A percentile compares a stretch with the other conserved stretches of the same genome.
Evolutionary conservation across 2,888 invertebrate species (phyloP).

Genomic region (Pterobdella sp.): DNA sequence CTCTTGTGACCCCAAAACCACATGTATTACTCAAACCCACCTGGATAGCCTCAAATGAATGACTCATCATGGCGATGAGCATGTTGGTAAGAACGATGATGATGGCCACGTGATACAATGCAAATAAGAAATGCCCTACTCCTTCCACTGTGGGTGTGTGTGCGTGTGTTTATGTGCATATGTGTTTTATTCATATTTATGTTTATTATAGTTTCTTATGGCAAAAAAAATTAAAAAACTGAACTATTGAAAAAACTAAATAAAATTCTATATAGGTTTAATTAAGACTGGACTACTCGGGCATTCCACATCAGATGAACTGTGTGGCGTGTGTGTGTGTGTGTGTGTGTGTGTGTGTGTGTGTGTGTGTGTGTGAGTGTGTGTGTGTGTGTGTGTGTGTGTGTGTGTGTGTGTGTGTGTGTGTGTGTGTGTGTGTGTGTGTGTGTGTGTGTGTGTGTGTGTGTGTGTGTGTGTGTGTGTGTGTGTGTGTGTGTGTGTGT

Average conservation of each 20-base stretch:
- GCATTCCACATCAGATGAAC: too few relatives aligned
- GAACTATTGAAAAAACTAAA: too few relatives aligned
- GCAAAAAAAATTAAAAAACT: conserved; percentile 4
- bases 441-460: background rate
- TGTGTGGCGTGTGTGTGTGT: background rate
- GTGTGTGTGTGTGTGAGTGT: background rate
- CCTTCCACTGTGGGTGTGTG: conserved; percentile 45
- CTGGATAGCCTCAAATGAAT: conserved; percentile 64
- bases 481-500: background rate
- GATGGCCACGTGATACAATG: conserved; percentile 62
- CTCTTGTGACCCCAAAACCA: background rate
- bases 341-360: background rate
- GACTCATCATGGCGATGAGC: conserved; percentile 68
- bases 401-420: background rate
- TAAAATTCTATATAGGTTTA: too few relatives aligned
- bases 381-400: background rate
- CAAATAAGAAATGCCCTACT: conserved; percentile 60
- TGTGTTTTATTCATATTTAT: background rate
- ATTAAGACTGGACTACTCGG: too few relatives aligned
- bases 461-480: background rate
- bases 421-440: background rate
- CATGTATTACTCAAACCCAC: conserved; percentile 36
- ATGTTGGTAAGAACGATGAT: conserved; percentile 69
- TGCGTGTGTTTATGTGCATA: background rate
- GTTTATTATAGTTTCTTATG: background rate